A percentile compares a stretch with the other conserved stretches of the same genome.
Conservation (phyloP, 2,797 vertebrate genomes). For the Rhynchotus rufescens region DNA sequence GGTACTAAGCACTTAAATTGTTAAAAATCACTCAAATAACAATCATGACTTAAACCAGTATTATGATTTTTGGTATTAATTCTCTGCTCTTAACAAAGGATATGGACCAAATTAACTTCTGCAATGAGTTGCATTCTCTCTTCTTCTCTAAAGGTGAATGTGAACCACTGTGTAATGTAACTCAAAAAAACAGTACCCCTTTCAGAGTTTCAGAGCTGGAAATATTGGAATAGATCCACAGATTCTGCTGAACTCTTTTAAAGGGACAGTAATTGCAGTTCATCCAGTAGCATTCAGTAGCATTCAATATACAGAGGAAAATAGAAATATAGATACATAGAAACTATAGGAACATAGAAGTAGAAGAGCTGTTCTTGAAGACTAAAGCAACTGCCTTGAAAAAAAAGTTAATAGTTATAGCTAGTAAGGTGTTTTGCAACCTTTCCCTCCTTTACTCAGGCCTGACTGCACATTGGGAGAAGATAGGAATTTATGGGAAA, state of each 20-base stretch:
- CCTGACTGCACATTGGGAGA: not conserved
- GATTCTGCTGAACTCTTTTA: conserved; percentile 22
- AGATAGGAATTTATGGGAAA: not conserved
- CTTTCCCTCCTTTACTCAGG: not conserved
- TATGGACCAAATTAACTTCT: conserved; percentile 55
- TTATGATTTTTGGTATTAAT: conserved; percentile 68
- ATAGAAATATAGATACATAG: not conserved
- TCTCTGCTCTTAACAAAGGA: conserved; percentile 70
- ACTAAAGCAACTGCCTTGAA: conserved; percentile 3
- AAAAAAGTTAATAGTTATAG: conserved; percentile 13
- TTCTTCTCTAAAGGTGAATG: conserved; percentile 18
- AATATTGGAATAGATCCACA: not conserved
- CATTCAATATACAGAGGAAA: conserved; percentile 5
- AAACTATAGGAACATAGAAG: not conserved
- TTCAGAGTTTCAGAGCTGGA: conserved; percentile 1
- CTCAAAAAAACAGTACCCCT: not conserved
- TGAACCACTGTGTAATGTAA: not conserved
- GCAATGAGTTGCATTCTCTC: conserved; percentile 30
- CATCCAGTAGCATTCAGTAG: not conserved
- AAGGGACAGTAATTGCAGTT: not conserved
- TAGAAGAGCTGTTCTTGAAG: conserved; percentile 13
- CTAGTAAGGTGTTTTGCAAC: not conserved
- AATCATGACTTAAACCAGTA: conserved; percentile 70
- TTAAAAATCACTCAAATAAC: conserved; percentile 70
- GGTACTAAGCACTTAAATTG: conserved; percentile 72